Evolutionary conservation across 2,113 vertebrate species (phyloP).

Genomic region (Morone chrysops): DNA sequence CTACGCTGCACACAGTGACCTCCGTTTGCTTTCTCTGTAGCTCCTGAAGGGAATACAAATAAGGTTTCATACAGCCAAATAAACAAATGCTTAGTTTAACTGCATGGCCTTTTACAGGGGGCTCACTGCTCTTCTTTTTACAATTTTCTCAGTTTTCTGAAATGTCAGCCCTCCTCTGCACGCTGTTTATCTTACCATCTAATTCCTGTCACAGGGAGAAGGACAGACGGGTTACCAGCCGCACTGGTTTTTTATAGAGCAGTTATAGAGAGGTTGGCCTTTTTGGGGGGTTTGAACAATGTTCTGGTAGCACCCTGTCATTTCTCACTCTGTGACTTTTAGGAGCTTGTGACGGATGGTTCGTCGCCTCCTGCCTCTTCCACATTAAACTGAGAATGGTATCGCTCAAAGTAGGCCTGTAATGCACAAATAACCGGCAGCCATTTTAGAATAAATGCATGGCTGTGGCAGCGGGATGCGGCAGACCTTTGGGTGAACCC

Average conservation of each 20-base stretch:
- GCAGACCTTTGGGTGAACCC: slow-evolving; percentile 81
- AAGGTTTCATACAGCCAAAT: slow-evolving; percentile 50
- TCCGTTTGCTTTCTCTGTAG: slow-evolving; percentile 18
- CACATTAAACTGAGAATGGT: slow-evolving; percentile 79
- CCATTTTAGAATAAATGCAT: slow-evolving; percentile 77
- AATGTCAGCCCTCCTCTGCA: slow-evolving; percentile 78
- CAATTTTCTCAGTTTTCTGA: slow-evolving; percentile 65
- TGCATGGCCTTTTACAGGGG: slow-evolving; percentile 77
- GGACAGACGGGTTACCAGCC: slow-evolving; percentile 60
- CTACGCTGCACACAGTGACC: slow-evolving; percentile 31
- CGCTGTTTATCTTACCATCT: slow-evolving; percentile 79
- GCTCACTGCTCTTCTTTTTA: slow-evolving; percentile 66
- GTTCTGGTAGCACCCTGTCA: slow-evolving; percentile 75
- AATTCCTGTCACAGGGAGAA: slow-evolving; percentile 58
- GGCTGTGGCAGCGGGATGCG: slow-evolving; percentile 50
- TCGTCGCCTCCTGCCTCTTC: slow-evolving; percentile 45
- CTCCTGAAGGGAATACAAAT: slow-evolving; percentile 53
- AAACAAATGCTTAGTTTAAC: slow-evolving; percentile 75
- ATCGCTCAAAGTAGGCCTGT: slow-evolving; percentile 79
- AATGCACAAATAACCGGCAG: slow-evolving; percentile 81
- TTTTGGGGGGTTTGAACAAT: slow-evolving; percentile 79
- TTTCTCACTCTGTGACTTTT: slow-evolving; percentile 82
- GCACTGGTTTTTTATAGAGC: slow-evolving; percentile 69
- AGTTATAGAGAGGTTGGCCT: slow-evolving; percentile 76
- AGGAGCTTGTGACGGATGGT: slow-evolving; percentile 80